These are phyloP conservation scores for Trematomus loennbergii DNA, from an alignment of 2,113 vertebrate species.

Conservation along the genomic window DNA sequence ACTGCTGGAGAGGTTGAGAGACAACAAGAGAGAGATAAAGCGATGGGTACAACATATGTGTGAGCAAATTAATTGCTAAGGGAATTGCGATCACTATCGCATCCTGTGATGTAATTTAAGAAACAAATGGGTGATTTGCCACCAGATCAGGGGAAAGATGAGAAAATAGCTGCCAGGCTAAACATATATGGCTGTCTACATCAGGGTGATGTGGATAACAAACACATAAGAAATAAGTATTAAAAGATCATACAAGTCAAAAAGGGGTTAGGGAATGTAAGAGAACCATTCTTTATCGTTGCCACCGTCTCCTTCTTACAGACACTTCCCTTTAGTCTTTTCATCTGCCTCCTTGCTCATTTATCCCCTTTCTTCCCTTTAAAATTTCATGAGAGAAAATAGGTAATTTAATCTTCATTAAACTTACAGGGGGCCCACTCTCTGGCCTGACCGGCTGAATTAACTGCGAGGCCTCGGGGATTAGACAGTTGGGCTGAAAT, in stretches of 20 bases:
- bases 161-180: conserved; percentile 41
- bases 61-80: conserved; percentile 77
- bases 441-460: conserved; percentile 71
- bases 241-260: conserved; percentile 52
- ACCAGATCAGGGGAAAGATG: conserved; percentile 41
- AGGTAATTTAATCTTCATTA: conserved; percentile 86
- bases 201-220: conserved; percentile 49
- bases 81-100: conserved; percentile 75
- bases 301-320: conserved; percentile 37
- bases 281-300: conserved; percentile 43
- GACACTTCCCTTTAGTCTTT: conserved; percentile 40
- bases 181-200: conserved; percentile 37
- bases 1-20: conserved; percentile 45
- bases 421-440: conserved; percentile 76
- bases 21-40: conserved; percentile 61
- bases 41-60: conserved; percentile 56
- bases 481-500: conserved; percentile 66
- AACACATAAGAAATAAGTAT: conserved; percentile 52
- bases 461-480: conserved; percentile 70
- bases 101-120: conserved; percentile 66
- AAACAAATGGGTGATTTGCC: conserved; percentile 53
- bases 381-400: conserved; percentile 83
- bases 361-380: conserved; percentile 56
- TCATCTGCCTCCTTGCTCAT: conserved; percentile 70
- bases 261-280: conserved; percentile 5